A percentile compares a stretch with the other conserved stretches of the same genome.
phyloP scores from a whole-genome alignment of 2,113 vertebrate species.

The Anoplopoma fimbria region DNA sequence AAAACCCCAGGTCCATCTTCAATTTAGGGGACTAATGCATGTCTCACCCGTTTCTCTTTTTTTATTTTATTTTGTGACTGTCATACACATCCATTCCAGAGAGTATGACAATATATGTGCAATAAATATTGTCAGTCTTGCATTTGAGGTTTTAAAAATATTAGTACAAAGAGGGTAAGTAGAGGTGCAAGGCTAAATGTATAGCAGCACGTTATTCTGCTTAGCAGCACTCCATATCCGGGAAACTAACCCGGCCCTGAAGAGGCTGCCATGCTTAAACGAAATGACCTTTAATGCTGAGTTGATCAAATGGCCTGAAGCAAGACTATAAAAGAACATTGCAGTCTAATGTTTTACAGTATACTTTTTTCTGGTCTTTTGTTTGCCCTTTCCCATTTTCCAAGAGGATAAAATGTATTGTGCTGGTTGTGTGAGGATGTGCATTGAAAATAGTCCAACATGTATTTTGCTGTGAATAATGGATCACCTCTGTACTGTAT shows the following conservation, averaged over 20 bases:
- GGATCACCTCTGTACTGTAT: not conserved
- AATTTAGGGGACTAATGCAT: slow-evolving; percentile 46
- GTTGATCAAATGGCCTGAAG: slow-evolving; percentile 78
- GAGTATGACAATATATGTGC: not conserved
- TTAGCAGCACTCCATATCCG: slow-evolving; percentile 32
- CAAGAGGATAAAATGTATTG: slow-evolving; percentile 49
- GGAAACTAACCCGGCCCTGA: slow-evolving; percentile 45
- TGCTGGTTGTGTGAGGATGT: slow-evolving; percentile 59
- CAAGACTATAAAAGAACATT: slow-evolving; percentile 72
- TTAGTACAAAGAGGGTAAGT: slow-evolving; percentile 31
- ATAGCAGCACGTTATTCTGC: slow-evolving; percentile 58
- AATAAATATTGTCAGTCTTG: slow-evolving; percentile 1
- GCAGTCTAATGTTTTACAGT: slow-evolving; percentile 75
- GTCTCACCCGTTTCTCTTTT: not conserved
- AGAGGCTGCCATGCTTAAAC: slow-evolving; percentile 67
- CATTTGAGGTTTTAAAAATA: slow-evolving; percentile 29
- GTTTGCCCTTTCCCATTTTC: slow-evolving; percentile 73
- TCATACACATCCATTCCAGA: not conserved
- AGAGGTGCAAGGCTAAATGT: slow-evolving; percentile 46
- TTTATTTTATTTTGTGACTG: slow-evolving; percentile 12
- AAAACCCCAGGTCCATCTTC: slow-evolving; percentile 51
- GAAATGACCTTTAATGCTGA: slow-evolving; percentile 79
- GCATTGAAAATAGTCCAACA: slow-evolving; percentile 37
- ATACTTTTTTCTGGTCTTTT: slow-evolving; percentile 61
- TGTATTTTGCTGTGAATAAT: slow-evolving; percentile 56